Conservation (phyloP, 2,888 invertebrate species). For the Heliconius erato region DNA sequence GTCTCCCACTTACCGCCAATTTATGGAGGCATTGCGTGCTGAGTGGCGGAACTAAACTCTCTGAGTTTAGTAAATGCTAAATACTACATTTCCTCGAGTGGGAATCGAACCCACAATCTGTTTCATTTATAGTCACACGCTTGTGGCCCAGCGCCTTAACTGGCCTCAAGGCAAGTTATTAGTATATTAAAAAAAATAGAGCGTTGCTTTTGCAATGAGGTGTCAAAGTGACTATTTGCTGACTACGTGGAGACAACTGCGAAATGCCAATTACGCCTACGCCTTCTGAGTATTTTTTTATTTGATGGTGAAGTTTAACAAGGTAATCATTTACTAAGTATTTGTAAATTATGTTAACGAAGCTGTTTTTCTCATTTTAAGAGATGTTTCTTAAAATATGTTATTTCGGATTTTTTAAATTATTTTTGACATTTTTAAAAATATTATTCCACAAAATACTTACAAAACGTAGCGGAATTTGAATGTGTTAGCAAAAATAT, state of each 20-base stretch:
- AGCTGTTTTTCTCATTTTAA: background rate
- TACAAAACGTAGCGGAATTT: too few species aligned
- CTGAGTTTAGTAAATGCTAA: too few species aligned
- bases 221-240: conserved; percentile 23
- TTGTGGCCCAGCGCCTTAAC: too few species aligned
- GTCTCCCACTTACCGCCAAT: too few species aligned
- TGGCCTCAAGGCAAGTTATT: background rate
- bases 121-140: too few species aligned
- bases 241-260: conserved; percentile 23
- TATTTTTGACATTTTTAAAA: too few species aligned
- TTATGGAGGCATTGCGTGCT: too few species aligned
- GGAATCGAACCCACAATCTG: too few species aligned
- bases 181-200: background rate
- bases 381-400: background rate
- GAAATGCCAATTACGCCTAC: conserved; percentile 39
- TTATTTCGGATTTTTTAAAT: background rate
- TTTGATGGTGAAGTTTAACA: background rate
- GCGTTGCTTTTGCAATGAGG: conserved; percentile 40
- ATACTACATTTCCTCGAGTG: too few species aligned
- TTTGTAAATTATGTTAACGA: background rate
- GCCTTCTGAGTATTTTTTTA: conserved; percentile 28
- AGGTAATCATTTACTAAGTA: conserved; percentile 13
- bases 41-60: too few species aligned
- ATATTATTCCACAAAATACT: too few species aligned
- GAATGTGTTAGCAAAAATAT: too few species aligned